Conservation (phyloP, 2,888 invertebrate species). For the Apomyelois bistriatella region DNA sequence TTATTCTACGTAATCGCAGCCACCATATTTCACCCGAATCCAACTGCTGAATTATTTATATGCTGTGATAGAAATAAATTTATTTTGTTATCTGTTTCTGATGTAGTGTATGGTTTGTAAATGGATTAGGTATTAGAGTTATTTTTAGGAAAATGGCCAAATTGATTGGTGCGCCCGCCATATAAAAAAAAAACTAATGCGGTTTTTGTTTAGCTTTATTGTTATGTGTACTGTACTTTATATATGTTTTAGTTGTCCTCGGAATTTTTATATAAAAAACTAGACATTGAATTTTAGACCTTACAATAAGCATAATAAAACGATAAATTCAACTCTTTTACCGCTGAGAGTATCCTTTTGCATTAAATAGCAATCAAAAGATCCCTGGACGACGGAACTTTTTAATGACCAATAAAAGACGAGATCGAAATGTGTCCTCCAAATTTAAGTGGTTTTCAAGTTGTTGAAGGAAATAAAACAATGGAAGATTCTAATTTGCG, state of each 20-base stretch:
- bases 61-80: constrained; percentile 57
- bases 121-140: constrained; percentile 3
- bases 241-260: too few relatives aligned
- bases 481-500: constrained; percentile 28
- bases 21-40: constrained; percentile 61
- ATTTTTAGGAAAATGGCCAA: neutral
- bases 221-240: too few relatives aligned
- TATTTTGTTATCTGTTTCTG: constrained; percentile 36
- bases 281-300: too few relatives aligned
- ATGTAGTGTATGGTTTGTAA: constrained; percentile 1
- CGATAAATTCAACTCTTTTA: too few relatives aligned
- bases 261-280: too few relatives aligned
- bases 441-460: constrained; percentile 37
- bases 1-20: constrained; percentile 47
- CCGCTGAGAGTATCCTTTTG: neutral
- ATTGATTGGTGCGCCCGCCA: too few relatives aligned
- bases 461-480: constrained; percentile 38
- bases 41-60: constrained; percentile 70
- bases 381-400: constrained; percentile 27
- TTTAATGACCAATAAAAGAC: constrained; percentile 39
- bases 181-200: neutral
- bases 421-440: constrained; percentile 35
- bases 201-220: too few relatives aligned
- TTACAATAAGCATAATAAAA: too few relatives aligned
- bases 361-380: constrained; percentile 8